Conservation (phyloP, 2,888 invertebrate genomes). For the Eupithecia dodoneata region DNA sequence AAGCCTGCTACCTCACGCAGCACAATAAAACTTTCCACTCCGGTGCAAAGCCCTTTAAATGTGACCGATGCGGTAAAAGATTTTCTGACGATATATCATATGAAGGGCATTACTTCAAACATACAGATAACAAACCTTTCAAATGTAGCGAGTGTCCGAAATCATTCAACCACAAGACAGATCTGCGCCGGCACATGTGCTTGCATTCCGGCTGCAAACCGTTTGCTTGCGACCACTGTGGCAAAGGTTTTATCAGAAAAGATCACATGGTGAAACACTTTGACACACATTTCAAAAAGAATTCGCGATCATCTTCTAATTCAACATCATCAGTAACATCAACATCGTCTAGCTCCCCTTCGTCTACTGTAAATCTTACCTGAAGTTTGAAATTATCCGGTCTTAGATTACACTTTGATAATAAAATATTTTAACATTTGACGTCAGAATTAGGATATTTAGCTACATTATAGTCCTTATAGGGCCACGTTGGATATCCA, state of each 20-base stretch:
- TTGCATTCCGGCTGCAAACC: slow-evolving; percentile 94
- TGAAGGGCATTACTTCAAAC: slow-evolving; percentile 90
- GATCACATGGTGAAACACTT: slow-evolving; percentile 96
- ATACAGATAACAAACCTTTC: slow-evolving; percentile 92
- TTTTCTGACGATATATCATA: slow-evolving; percentile 89
- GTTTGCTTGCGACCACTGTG: slow-evolving; percentile 91
- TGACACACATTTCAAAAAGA: slow-evolving; percentile 90
- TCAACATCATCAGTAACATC: slow-evolving; percentile 57
- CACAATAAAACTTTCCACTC: slow-evolving; percentile 95
- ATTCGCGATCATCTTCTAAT: slow-evolving; percentile 65
- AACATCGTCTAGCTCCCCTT: slow-evolving; percentile 54
- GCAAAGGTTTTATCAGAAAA: slow-evolving; percentile 94
- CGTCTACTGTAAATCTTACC: slow-evolving; percentile 45
- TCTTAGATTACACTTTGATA: slow-evolving; percentile 31
- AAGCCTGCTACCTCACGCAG: slow-evolving; percentile 94
- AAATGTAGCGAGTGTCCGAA: slow-evolving; percentile 94
- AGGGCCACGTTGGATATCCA: slow-evolving; percentile 38
- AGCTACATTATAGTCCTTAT: slow-evolving; percentile 38
- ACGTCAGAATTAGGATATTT: slow-evolving; percentile 34
- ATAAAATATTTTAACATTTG: slow-evolving; percentile 31
- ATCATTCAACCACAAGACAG: slow-evolving; percentile 96
- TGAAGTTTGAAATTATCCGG: slow-evolving; percentile 28
- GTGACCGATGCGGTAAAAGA: slow-evolving; percentile 93
- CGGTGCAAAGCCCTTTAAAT: slow-evolving; percentile 94
- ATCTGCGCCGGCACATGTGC: slow-evolving; percentile 93